Conservation (phyloP, 1,140 invertebrate species). For the Euwallacea fornicatus region DNA sequence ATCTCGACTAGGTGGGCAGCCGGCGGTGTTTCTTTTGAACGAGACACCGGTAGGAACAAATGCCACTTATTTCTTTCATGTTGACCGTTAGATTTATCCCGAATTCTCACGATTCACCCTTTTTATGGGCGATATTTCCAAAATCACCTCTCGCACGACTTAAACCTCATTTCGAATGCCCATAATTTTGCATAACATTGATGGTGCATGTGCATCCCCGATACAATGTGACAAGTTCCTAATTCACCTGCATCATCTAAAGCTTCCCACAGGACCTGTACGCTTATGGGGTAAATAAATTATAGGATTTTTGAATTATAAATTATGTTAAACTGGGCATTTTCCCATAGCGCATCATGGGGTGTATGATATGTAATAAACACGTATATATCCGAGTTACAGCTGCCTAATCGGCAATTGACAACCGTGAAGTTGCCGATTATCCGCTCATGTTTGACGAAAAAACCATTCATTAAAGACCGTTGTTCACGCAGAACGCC, state of each 20-base stretch:
- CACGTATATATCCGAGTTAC: conserved; percentile 22
- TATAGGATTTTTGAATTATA: conserved; percentile 1
- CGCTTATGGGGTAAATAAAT: conserved; percentile 1
- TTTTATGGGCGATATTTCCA: background rate
- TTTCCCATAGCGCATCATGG: background rate
- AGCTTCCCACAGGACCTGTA: background rate
- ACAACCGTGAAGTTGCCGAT: conserved; percentile 35
- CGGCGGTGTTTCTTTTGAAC: conserved; percentile 4
- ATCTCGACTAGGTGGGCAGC: conserved; percentile 12
- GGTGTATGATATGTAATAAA: background rate
- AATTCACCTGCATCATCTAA: conserved; percentile 4
- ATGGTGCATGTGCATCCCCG: background rate
- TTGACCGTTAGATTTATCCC: conserved; percentile 1
- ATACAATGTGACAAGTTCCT: background rate
- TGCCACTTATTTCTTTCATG: background rate
- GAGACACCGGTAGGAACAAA: conserved; percentile 15
- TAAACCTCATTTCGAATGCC: background rate
- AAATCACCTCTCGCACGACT: background rate
- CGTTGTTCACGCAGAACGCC: conserved; percentile 23
- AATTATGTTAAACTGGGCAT: background rate
- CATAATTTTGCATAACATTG: conserved; percentile 13
- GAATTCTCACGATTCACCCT: background rate
- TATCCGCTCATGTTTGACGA: conserved; percentile 32
- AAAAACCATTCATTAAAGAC: conserved; percentile 29
- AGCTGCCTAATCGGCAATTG: conserved; percentile 36